Base-by-base conservation (phyloP, 1,140 invertebrate species). In the Drosophila eugracilis region DNA sequence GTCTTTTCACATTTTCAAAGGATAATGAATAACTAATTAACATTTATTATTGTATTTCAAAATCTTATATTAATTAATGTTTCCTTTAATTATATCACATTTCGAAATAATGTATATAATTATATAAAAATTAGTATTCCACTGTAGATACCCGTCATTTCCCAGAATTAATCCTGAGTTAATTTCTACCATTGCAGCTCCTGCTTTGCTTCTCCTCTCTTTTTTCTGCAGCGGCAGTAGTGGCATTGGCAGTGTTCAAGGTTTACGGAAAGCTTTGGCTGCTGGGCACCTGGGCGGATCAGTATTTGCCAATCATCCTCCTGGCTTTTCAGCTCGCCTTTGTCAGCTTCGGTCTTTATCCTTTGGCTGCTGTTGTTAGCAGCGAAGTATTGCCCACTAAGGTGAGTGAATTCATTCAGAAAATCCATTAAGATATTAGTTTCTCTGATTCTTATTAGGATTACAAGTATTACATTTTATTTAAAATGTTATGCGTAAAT, bases 351-450 rank as follows among this genome's bases (percentile, higher is more conserved):
- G 89, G 89, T 0, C 45, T 91, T 0, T 76, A 81, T 41, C 83
- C 89, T 1, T 34, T 91, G 30, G 70, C 83, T 0, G 74, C 85
- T 1, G 77, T 88, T 7, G 63, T 91, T 4, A 89, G 75, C 58
- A 79, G 75, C 15, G 89, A 91, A 50, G 65, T 91, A 14, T 1
- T 91, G 39, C 81, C 85, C 1, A 66, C 80, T 12, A 91, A 91
- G 85, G 89, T 91, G 41, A 65, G 83, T 19, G 10, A 1, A 6
- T 5, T 32, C 5, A 9, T 17, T n/a, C 5, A 14, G 5, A 15
- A 36, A n/a, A 39, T 10, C 15, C 12, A 34, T 34, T 36, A 19
- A 3, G 15, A 39, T 10, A 39, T 19, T 39, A 2, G 6, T 4
- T 12, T 10, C 3, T 32, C 30, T 32, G n/a, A n/a, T n/a, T n/a